These are phyloP conservation scores for Drosophila tripunctata DNA, from an alignment of 2,888 invertebrate genomes.

Conservation along the genomic window DNA sequence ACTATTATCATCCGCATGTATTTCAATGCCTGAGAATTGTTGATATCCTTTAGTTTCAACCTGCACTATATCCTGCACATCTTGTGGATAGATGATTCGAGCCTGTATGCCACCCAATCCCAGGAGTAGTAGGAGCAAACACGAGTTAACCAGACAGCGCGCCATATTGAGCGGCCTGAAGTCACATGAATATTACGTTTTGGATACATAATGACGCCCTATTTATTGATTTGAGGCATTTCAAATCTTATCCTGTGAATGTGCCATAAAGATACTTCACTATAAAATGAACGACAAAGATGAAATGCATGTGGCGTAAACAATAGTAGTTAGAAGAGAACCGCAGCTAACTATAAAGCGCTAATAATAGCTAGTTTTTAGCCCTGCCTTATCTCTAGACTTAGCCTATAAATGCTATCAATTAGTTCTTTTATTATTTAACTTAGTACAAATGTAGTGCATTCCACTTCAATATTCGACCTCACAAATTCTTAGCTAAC, in stretches of 20 bases:
- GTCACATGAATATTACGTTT: constrained; percentile 17
- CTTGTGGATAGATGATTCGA: constrained; percentile 17
- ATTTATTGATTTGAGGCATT: constrained; percentile 44
- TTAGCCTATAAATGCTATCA: constrained; percentile 12
- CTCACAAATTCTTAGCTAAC: not conserved
- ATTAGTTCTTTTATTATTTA: constrained; percentile 2
- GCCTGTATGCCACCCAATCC: constrained; percentile 49
- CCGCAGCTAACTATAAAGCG: not conserved
- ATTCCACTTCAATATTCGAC: constrained; percentile 2
- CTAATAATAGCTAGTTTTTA: constrained; percentile 11
- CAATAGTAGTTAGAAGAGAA: constrained; percentile 4
- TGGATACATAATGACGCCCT: not conserved
- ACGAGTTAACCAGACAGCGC: constrained; percentile 26
- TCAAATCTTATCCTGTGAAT: constrained; percentile 43
- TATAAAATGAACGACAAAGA: constrained; percentile 26
- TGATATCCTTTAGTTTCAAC: constrained; percentile 56
- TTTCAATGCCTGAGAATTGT: not conserved
- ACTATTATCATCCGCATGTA: constrained; percentile 50
- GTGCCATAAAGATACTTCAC: constrained; percentile 50
- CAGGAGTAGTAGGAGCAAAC: constrained; percentile 35
- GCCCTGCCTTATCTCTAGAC: constrained; percentile 41
- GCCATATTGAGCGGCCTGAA: constrained; percentile 50
- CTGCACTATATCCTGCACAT: constrained; percentile 33
- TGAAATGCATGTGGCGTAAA: constrained; percentile 14
- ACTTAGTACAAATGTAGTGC: not conserved